A percentile compares a stretch with the other conserved stretches of the same genome.
Conservation (phyloP, 2,797 vertebrate species). For the Miichthys miiuy region DNA sequence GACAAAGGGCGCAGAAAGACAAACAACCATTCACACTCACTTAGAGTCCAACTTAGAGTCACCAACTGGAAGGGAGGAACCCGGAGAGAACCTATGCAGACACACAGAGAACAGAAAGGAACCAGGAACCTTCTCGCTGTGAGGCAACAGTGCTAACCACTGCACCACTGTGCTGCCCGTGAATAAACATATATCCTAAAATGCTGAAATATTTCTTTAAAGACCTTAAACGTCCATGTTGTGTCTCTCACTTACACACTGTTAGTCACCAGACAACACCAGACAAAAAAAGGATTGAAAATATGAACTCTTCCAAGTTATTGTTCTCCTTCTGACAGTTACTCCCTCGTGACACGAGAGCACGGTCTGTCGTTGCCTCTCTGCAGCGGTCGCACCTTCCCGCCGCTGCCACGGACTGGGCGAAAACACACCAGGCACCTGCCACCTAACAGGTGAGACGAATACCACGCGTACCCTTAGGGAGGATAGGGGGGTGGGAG, state of each 20-base stretch:
- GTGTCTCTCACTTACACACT: not conserved
- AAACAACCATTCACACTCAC: no score
- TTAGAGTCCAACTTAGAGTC: no score
- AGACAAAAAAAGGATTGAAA: not conserved
- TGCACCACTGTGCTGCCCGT: no score
- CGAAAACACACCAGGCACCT: slow-evolving; percentile 22
- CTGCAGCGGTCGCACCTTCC: no score
- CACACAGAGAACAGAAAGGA: no score
- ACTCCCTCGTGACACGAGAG: not conserved
- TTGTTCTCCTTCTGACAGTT: not conserved
- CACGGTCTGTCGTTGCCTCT: not conserved
- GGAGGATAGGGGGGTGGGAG: slow-evolving; percentile 14
- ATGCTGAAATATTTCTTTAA: not conserved
- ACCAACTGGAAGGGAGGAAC: no score
- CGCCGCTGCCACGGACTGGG: not conserved
- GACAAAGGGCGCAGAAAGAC: no score
- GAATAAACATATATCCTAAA: no score
- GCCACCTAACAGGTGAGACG: slow-evolving; percentile 59
- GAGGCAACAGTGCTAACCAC: no score
- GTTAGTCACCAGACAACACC: not conserved
- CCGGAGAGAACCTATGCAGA: no score
- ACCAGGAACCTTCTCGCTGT: no score
- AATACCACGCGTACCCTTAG: slow-evolving; percentile 46
- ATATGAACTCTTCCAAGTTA: not conserved
- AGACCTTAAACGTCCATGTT: not conserved